phyloP scores from a whole-genome alignment of 2,113 vertebrate genomes.

The Vulpes ferrilata region DNA sequence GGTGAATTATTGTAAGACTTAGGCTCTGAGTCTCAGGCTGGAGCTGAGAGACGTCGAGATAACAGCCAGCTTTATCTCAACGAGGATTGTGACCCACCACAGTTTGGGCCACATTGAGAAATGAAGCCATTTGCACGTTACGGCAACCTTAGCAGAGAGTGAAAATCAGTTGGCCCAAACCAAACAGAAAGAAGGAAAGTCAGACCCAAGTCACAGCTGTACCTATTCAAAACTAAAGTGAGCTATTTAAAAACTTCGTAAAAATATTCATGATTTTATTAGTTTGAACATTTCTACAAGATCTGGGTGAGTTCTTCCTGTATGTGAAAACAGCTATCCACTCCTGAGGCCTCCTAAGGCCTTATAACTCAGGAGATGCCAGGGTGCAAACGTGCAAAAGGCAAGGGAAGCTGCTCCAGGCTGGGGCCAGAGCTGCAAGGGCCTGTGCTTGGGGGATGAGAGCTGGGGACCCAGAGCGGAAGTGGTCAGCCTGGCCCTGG shows the following conservation, averaged over 20 bases:
- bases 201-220: slow-evolving; percentile 76
- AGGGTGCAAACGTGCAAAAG: slow-evolving; percentile 79
- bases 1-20: slow-evolving; percentile 51
- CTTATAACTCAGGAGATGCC: slow-evolving; percentile 67
- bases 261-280: slow-evolving; percentile 84
- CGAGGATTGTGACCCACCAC: slow-evolving; percentile 25
- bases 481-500: not conserved
- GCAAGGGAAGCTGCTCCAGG: slow-evolving; percentile 68
- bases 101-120: slow-evolving; percentile 69
- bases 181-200: slow-evolving; percentile 35
- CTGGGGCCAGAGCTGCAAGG: not conserved
- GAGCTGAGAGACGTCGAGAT: not conserved
- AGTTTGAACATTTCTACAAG: slow-evolving; percentile 85
- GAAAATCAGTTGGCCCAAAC: slow-evolving; percentile 64
- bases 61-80: slow-evolving; percentile 82
- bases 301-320: slow-evolving; percentile 36
- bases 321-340: slow-evolving; percentile 56
- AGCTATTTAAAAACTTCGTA: slow-evolving; percentile 82
- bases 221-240: slow-evolving; percentile 73
- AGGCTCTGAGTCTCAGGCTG: slow-evolving; percentile 29
- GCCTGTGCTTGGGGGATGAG: slow-evolving; percentile 41
- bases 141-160: not conserved
- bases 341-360: slow-evolving; percentile 66
- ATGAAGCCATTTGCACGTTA: slow-evolving; percentile 67
- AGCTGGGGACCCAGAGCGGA: not conserved